Evolutionary conservation across 1,140 invertebrate genomes (phyloP), one percentile per base, ranked within the genome.

Genomic region (Drosophila miranda): DNA sequence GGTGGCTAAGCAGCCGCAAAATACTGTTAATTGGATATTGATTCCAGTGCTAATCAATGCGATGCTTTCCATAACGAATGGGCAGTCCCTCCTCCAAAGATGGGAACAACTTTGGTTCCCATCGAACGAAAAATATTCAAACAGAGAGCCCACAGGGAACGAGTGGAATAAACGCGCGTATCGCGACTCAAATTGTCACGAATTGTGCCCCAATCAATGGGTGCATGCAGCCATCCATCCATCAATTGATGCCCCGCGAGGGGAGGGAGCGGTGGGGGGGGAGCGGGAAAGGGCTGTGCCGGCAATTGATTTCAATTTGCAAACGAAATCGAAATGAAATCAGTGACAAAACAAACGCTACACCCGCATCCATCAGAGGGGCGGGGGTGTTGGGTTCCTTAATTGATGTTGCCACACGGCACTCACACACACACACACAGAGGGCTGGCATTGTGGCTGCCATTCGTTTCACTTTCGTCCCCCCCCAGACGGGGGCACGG

Each of bases 301-400:
- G 61, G 75, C 83, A 86, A 86, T 86, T 86, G 82, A 86, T 86
- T 86, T 86, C 78, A 86, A 86, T 86, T 86, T 86, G 82, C 82
- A 87, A 87, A 87, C 82, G 66, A 87, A 38, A 87, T 83, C 64
- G 78, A 87, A 88, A 87, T 88, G 82, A 87, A 87, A 87, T 88
- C 83, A 88, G 70, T 83, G 78, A 88, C 82, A 83, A 88, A 87
- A 87, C 77, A 86, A 87, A 83, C 76, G 67, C 58, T 86, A 86
- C 81, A 86, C 81, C 81, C 82, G 82, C 82, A 88, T 82, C 64
- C 59, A 58, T 53, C 48, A 49, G 38, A 56, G 49, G 61, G 34
- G 23, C 3, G 23, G 60, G 73, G 76, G 49, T 63, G 69, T 21
- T 57, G 43, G 45, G 43, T 44, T 34, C 46, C 41, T 80, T 80